Base-by-base conservation (phyloP, 1,140 invertebrate species). In the Drosophila novamexicana region DNA sequence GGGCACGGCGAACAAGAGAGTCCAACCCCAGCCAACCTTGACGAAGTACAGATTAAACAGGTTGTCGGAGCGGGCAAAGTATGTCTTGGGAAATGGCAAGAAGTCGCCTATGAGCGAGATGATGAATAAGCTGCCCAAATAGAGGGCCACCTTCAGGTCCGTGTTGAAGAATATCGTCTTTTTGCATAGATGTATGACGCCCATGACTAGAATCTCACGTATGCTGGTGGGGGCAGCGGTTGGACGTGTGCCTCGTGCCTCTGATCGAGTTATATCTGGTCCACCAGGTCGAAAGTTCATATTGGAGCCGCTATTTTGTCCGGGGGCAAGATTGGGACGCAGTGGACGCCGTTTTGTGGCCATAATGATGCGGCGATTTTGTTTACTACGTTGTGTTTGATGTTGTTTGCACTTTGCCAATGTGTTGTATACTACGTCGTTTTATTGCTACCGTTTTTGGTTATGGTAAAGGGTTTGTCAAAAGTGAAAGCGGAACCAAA, bases 11-110 rank as follows among this genome's bases (percentile, higher is more conserved):
- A 97, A 92, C 12, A 95, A 91, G 57, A 98, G 91, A 29, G 98
- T 96, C 98, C 98, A 99, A 64, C 96, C 97, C 98, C 98, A 99
- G 52, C 97, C 97, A 86, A 98, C 95, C 93, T 99, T 99, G 0
- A 99, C 97, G 93, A 99, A 99, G 89, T 97, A 98, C 70, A 95
- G 93, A 93, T 99, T 99, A 12, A 99, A 95, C 36, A 98, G 88
- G 93, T 98, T 99, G 73, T 96, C 95, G 68, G 97, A 98, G 83
- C 96, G 93, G 7, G 97, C 95, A 81, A 99, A 96, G 83, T 98
- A 98, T 1, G 95, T 95, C 91, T 95, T 96, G 0, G 97, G 97
- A 93, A 97, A 94, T 39, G 96, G 95, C 10, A 96, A 75, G 73
- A 97, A 95, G 92, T 99, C 98, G 16, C 92, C 95, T 61, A 99